Percentiles rank a stretch among this genome's conserved stretches.
phyloP scores from a whole-genome alignment of 2,113 vertebrate genomes.

The Patagioenas fasciata region DNA sequence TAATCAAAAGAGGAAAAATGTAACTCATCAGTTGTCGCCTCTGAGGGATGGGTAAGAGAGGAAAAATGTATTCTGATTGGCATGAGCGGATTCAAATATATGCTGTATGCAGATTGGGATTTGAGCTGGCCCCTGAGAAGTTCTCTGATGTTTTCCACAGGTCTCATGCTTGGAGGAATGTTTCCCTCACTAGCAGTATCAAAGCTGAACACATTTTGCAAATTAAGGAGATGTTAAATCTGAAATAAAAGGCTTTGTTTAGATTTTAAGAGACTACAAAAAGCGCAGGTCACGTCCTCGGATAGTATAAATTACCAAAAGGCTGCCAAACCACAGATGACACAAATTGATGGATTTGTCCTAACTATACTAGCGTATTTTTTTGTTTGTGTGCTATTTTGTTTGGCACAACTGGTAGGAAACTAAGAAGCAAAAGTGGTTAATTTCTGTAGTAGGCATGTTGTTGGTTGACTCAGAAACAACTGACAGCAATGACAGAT shows the following conservation, averaged over 20 bases:
- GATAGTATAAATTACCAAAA: background rate
- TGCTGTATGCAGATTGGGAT: background rate
- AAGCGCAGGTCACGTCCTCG: background rate
- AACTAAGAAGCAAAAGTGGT: background rate
- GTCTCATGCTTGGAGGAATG: background rate
- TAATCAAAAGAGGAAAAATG: background rate
- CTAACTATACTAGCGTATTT: background rate
- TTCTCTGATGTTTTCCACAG: background rate
- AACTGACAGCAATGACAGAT: background rate
- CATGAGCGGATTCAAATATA: conserved; percentile 6
- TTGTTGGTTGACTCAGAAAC: background rate
- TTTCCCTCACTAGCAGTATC: background rate
- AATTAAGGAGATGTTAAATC: background rate
- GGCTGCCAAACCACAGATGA: background rate
- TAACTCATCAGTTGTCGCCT: background rate
- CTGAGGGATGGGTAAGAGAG: background rate
- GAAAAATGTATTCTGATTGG: background rate
- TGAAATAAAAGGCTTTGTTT: background rate
- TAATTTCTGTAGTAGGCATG: background rate
- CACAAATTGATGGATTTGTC: background rate
- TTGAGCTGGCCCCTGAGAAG: background rate
- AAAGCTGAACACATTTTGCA: background rate
- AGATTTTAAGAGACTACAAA: background rate
- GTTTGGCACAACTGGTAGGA: background rate
- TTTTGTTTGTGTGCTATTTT: background rate